Conservation (phyloP, 1,140 invertebrate species). For the Belonocnema kinseyi region DNA sequence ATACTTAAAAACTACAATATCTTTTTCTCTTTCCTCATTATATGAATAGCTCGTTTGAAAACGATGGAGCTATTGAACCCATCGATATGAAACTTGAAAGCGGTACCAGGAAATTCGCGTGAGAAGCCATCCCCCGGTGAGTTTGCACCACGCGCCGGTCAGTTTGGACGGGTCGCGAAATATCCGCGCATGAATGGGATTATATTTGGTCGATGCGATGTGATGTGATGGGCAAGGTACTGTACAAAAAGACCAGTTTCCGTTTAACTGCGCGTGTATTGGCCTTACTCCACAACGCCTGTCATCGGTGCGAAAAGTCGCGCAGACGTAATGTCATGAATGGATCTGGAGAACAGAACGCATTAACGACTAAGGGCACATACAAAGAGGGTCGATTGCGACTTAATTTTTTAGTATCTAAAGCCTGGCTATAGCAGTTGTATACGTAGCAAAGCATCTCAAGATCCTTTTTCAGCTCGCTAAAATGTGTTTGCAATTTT, state of each 20-base stretch:
- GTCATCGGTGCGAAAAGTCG: conserved; percentile 52
- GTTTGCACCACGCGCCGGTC: neutral
- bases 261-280: conserved; percentile 2
- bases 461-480: no score
- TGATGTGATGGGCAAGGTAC: conserved; percentile 28
- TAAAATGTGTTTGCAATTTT: no score
- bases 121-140: neutral
- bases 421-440: no score
- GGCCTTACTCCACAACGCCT: conserved; percentile 28
- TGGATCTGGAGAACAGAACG: conserved; percentile 68
- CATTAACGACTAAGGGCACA: conserved; percentile 5
- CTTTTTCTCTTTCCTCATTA: conserved; percentile 12
- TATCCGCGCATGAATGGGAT: conserved; percentile 29
- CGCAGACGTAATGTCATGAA: conserved; percentile 67
- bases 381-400: no score
- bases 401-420: no score
- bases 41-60: neutral
- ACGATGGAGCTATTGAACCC: neutral
- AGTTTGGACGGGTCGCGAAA: neutral
- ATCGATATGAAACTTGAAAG: conserved; percentile 16
- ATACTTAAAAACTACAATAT: no score
- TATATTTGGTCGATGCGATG: conserved; percentile 24
- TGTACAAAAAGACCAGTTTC: neutral
- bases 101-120: conserved; percentile 19
- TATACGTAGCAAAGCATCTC: no score